Evolutionary conservation across 2,888 invertebrate genomes (phyloP), one percentile per base, ranked within the genome.

Genomic region (Folsomia manolachei): DNA sequence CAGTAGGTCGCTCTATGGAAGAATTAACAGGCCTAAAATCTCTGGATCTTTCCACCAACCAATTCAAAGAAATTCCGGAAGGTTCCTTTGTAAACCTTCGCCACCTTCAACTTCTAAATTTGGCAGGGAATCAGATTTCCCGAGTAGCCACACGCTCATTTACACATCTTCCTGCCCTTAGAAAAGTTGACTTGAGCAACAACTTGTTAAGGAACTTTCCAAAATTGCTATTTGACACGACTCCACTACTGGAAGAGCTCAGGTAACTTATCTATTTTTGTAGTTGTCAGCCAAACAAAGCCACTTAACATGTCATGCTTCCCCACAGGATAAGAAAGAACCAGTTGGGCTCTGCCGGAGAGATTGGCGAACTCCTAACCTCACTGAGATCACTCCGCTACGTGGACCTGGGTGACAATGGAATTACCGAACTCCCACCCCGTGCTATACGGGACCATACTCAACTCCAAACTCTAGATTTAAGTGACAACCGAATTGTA

Each of bases 381-480:
- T 89, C 92, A 0, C 83, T 94, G 73, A 93, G 93, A 0, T 87
- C 91, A 25, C 83, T 95, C 9, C 89, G 89, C 69, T 91, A 91
- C 82, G 85, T 95, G 66, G 93, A 94, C 81, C 86, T 92, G 82
- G 92, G 93, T 82, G 87, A 88, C 77, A 95, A 95, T 84, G 88
- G 88, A 78, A 83, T 95, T 21, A 88, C 89, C 80, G 90, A 90
- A 78, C 89, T 94, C 77, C 91, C 92, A 2, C 90, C 90, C 82
- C 93, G 93, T 0, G 89, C 91, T 0, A 83, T 94, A 11, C 86
- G 91, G 80, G 93, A 93, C 1, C 93, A 94, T 82, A 89, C 90
- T 0, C 91, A 90, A 67, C 83, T 95, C 78, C 93, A 93, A 84
- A 87, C 92, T 79, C 85, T 94, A 39, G 91, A 93, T 84, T 85